Evolutionary conservation across 2,113 vertebrate genomes (phyloP).

Genomic region (Hemibagrus wyckioides): DNA sequence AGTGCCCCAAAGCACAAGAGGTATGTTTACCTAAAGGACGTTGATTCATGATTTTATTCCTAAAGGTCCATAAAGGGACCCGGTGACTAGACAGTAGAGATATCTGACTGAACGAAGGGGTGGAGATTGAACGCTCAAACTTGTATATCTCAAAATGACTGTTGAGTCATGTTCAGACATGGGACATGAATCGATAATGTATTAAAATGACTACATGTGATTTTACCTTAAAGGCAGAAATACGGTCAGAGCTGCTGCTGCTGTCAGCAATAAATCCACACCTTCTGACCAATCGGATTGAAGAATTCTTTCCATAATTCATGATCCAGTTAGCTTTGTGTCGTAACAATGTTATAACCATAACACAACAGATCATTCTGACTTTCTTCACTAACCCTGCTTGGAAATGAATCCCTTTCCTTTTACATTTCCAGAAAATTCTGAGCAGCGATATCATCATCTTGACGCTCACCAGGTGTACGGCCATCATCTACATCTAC

Average conservation of each 20-base stretch:
- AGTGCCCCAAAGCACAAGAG: slow-evolving; percentile 90
- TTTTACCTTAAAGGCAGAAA: too few relatives aligned
- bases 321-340: not conserved
- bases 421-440: slow-evolving; percentile 77
- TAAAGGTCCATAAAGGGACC: too few relatives aligned
- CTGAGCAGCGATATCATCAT: slow-evolving; percentile 96
- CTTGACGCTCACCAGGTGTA: slow-evolving; percentile 93
- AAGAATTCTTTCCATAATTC: not conserved
- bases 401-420: not conserved
- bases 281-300: not conserved
- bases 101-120: not conserved
- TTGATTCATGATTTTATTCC: too few relatives aligned
- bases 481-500: slow-evolving; percentile 96
- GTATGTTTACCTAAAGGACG: slow-evolving; percentile 65
- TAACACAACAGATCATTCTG: not conserved
- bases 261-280: not conserved
- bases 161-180: too few relatives aligned
- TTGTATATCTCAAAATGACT: not conserved
- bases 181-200: too few relatives aligned
- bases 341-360: not conserved
- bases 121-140: not conserved
- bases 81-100: not conserved
- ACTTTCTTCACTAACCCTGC: not conserved
- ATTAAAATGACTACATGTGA: too few relatives aligned
- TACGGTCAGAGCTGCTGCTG: too few relatives aligned